These are phyloP conservation scores for Pyrrhopygopsis socrates DNA, from an alignment of 2,888 invertebrate genomes.

Conservation along the genomic window DNA sequence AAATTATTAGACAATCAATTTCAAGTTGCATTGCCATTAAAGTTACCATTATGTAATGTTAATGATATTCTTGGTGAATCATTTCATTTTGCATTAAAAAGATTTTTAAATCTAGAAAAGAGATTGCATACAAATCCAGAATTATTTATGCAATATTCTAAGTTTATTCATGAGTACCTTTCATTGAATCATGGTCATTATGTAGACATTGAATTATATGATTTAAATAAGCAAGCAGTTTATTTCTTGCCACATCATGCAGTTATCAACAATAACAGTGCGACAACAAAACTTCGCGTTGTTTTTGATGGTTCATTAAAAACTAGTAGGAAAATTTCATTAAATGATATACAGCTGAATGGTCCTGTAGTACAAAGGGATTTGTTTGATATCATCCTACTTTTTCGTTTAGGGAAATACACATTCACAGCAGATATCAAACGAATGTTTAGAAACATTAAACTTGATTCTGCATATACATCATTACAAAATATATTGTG, in stretches of 20 bases:
- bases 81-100: conserved; percentile 65
- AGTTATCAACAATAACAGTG: not conserved
- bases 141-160: conserved; percentile 26
- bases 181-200: conserved; percentile 16
- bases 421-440: conserved; percentile 69
- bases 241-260: conserved; percentile 39
- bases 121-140: conserved; percentile 19
- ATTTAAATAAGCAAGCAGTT: not conserved
- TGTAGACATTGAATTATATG: conserved; percentile 21
- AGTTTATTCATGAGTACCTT: conserved; percentile 46
- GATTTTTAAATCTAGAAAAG: conserved; percentile 73
- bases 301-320: conserved; percentile 40
- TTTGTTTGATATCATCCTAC: conserved; percentile 70
- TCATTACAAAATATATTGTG: conserved; percentile 79
- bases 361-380: conserved; percentile 63
- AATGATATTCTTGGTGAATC: conserved; percentile 63
- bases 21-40: conserved; percentile 66
- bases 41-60: conserved; percentile 37
- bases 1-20: conserved; percentile 54
- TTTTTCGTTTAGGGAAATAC: conserved; percentile 34
- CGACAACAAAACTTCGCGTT: conserved; percentile 23
- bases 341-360: conserved; percentile 56
- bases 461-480: conserved; percentile 18
- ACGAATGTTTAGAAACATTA: conserved; percentile 72
- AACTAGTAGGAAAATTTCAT: conserved; percentile 47